Base-by-base conservation (phyloP, 2,113 vertebrate genomes). In the Nothoprocta pentlandii region DNA sequence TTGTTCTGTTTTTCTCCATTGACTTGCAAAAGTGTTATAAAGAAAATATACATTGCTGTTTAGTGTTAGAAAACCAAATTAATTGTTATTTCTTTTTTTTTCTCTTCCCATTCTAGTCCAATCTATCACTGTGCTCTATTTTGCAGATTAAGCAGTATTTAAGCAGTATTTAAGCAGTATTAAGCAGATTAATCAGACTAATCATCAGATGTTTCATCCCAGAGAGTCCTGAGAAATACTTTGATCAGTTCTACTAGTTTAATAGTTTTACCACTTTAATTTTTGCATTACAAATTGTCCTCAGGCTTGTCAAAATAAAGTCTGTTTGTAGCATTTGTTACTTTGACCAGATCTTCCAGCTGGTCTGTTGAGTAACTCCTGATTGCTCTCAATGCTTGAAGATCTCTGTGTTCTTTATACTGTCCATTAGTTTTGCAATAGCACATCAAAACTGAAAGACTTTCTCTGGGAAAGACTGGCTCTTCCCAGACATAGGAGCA, bases 311-410 rank as follows among this genome's bases (percentile, higher is more conserved):
- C 5, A 77, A 42, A 26, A 13, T 1, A 4, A 21, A 0, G 3
- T 8, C 61, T 74, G 62, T 39, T 9, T 0, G 0, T 2, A 12
- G 16, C 84, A 8, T 25, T 76, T 32, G 12, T 70, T 70, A 23
- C 39, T 75, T 86, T 78, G 49, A 16, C 1, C 2, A 30, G 5
- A 5, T n/a, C 75, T 76, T 61, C 36, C 34, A 34, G 34, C 16
- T 59, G 16, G 69, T 36, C 64, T 56, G 54, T 87, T 58, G 77
- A 64, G 62, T 66, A 87, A 34, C 47, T 79, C 46, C 47, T 76
- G 67, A 42, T 56, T 13, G 19, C 32, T 73, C 62, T 39, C 26
- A 10, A 64, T 82, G 36, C 82, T 91, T 81, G 56, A 76, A 90
- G 73, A 64, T 63, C 39, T 68, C 39, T 26, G 6, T 41, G 6